Evolutionary conservation across 2,888 invertebrate species (phyloP).

Genomic region (Dryocosmus kuriphilus): DNA sequence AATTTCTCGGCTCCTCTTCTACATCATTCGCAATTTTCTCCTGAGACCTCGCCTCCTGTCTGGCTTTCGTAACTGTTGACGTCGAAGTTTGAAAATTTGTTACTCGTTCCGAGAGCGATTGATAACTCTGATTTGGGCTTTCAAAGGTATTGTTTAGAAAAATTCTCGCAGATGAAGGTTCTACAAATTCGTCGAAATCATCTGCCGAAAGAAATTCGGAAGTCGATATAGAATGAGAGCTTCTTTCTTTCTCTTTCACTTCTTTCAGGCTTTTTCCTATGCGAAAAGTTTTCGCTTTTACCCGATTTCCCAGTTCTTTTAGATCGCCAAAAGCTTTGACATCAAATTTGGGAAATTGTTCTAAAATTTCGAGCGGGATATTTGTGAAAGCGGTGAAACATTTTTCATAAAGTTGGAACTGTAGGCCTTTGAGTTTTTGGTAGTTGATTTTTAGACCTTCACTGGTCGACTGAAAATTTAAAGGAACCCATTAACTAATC

Average conservation of each 20-base stretch:
- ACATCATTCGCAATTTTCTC: neutral
- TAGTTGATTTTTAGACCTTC: constrained; percentile 63
- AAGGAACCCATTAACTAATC: constrained; percentile 21
- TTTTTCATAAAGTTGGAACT: constrained; percentile 83
- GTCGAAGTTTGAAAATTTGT: neutral
- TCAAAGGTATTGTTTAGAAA: constrained; percentile 28
- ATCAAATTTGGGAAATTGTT: constrained; percentile 82
- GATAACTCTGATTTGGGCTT: constrained; percentile 12
- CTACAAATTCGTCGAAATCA: constrained; percentile 45
- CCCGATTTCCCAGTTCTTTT: constrained; percentile 80
- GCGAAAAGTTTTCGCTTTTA: constrained; percentile 80
- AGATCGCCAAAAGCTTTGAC: constrained; percentile 80
- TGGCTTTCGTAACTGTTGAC: neutral
- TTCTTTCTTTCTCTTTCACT: constrained; percentile 58
- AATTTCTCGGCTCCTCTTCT: neutral
- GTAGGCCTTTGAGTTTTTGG: constrained; percentile 78
- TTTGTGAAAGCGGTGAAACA: constrained; percentile 82
- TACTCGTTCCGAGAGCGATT: constrained; percentile 28
- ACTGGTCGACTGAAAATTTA: constrained; percentile 59
- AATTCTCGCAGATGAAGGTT: constrained; percentile 6
- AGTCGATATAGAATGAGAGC: constrained; percentile 54
- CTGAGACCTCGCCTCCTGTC: neutral
- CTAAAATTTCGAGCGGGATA: constrained; percentile 82
- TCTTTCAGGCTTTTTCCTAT: constrained; percentile 70
- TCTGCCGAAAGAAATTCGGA: constrained; percentile 41